Evolutionary conservation across 2,797 vertebrate species (phyloP), one percentile per base, ranked within the genome.

Genomic region (Rousettus madagascariensis): DNA sequence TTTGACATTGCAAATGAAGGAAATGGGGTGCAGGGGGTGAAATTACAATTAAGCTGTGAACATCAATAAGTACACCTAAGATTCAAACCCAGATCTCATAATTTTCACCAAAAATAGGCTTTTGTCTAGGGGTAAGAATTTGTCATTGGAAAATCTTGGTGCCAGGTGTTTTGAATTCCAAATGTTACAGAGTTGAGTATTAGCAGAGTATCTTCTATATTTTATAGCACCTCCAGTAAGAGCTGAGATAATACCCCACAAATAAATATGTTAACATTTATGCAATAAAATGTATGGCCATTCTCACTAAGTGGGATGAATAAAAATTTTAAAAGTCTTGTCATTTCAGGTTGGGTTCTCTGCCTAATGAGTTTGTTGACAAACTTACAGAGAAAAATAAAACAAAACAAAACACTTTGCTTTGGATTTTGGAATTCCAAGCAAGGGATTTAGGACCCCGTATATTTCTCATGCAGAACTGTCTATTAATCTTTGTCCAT

Each of bases 391-490:
- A 84, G 16, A 13, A 82, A 61, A 63, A 38, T 9, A 33, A 57
- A 80, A n/a, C 17, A 19, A 30, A 16, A 17, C 2, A 53, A 83
- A 41, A 49, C 10, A 72, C 3, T 36, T 82, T 88, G 49, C 15
- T 61, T 92, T 26, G 8, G 33, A 59, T 53, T 68, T 61, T 83
- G 61, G 7, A 84, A 71, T 75, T 66, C 15, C 15, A 83, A 85
- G 15, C 8, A 78, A 53, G 19, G 3, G 4, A 15, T 15, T 17
- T 2, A 1, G 22, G 16, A 38, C 6, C 2, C 20, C 19, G 5
- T 15, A 5, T 22, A 36, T 92, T 68, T 92, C 53, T 89, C 9
- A 36, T 16, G 57, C 4, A 69, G 22, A 89, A 66, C 3, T 78
- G 75, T 92, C 19, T 79, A 65, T 82, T 61, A 66, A 66, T 77